Evolutionary conservation across 2,888 invertebrate species (phyloP).

Genomic region (Idaea straminata): DNA sequence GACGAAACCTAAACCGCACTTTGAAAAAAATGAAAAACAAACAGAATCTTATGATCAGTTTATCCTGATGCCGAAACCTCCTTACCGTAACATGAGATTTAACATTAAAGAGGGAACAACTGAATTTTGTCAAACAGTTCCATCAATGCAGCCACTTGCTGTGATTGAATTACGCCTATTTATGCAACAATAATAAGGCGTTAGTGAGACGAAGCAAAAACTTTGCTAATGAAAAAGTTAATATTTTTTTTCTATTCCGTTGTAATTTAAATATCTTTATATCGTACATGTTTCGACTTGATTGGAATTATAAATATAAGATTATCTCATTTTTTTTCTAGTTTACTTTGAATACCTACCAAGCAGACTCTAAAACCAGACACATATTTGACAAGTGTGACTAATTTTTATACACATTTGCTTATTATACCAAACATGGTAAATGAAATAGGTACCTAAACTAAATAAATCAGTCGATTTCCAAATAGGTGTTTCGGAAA

Average conservation of each 20-base stretch:
- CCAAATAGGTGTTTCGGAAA: background rate
- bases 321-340: constrained; percentile 51
- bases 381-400: constrained; percentile 48
- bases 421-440: constrained; percentile 53
- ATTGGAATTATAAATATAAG: constrained; percentile 44
- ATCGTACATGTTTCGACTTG: constrained; percentile 67
- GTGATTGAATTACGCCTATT: no score
- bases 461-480: background rate
- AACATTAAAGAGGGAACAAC: background rate
- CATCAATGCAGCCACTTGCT: no score
- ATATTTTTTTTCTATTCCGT: background rate
- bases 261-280: background rate
- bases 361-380: constrained; percentile 50
- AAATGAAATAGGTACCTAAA: constrained; percentile 15
- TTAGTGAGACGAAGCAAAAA: no score
- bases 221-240: background rate
- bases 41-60: constrained; percentile 60
- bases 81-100: constrained; percentile 14
- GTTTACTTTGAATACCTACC: constrained; percentile 58
- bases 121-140: background rate
- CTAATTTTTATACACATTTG: constrained; percentile 51
- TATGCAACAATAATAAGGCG: no score
- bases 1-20: constrained; percentile 70
- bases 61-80: constrained; percentile 62
- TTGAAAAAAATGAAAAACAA: constrained; percentile 46